These are phyloP conservation scores for Potamilus streckersoni DNA, from an alignment of 1,140 invertebrate genomes.

Conservation along the genomic window DNA sequence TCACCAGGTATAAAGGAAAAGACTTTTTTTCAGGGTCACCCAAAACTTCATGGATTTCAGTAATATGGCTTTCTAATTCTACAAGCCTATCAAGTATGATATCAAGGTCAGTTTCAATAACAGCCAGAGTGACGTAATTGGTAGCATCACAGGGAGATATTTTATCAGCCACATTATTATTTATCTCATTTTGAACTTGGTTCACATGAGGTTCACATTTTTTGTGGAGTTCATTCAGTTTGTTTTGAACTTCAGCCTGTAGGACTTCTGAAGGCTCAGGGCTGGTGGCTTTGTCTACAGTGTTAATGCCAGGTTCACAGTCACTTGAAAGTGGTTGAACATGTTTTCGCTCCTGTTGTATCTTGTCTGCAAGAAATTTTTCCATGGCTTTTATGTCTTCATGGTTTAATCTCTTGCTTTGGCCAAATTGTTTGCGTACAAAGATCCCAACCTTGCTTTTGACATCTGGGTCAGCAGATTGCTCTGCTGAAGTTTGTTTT, in stretches of 20 bases:
- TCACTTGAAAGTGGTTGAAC: too few species aligned
- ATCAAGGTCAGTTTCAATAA: constrained; percentile 15
- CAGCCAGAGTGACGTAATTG: constrained; percentile 10
- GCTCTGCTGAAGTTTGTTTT: constrained; percentile 1
- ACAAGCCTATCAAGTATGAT: constrained; percentile 8
- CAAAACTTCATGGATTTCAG: constrained; percentile 8
- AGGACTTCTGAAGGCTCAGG: too few species aligned
- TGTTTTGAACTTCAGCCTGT: too few species aligned
- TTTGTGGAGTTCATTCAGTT: too few species aligned
- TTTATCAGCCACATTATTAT: too few species aligned
- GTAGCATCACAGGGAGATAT: too few species aligned
- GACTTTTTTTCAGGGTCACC: constrained; percentile 20
- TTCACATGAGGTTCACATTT: too few species aligned
- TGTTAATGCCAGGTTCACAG: too few species aligned
- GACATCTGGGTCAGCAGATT: constrained; percentile 6
- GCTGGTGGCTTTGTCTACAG: too few species aligned
- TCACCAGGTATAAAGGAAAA: constrained; percentile 17
- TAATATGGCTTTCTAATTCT: constrained; percentile 17
- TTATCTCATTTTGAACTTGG: too few species aligned
- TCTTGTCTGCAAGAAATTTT: constrained; percentile 21
- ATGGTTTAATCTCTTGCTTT: constrained; percentile 25
- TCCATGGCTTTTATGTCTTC: constrained; percentile 26
- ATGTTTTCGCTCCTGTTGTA: constrained; percentile 4
- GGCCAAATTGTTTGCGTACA: constrained; percentile 27
- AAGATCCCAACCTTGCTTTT: constrained; percentile 13